Percentiles rank a stretch among this genome's conserved stretches.
phyloP scores from a whole-genome alignment of 2,888 invertebrate species.

The Leuctra nigra region DNA sequence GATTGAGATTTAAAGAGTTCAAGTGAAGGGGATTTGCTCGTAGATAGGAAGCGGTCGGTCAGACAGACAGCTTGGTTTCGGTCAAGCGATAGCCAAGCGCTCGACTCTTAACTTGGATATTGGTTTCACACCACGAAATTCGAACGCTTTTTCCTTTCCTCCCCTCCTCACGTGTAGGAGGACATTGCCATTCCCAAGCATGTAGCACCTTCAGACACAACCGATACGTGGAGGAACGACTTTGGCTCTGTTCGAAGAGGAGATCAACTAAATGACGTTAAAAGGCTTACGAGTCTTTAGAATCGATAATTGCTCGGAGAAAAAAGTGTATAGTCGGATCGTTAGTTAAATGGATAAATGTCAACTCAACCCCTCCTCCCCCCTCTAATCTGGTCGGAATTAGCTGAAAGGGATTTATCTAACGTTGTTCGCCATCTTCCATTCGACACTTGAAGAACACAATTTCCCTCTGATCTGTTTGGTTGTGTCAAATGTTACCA shows the following conservation, averaged over 20 bases:
- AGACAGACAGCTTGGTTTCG: constrained; percentile 4
- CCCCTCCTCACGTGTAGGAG: no score
- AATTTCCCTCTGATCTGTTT: neutral
- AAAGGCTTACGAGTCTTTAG: neutral
- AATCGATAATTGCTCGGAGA: constrained; percentile 21
- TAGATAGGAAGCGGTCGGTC: constrained; percentile 7
- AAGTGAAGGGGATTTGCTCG: neutral
- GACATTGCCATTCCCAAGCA: neutral
- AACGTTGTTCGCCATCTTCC: constrained; percentile 6
- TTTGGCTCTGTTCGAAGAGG: neutral
- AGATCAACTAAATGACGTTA: constrained; percentile 7
- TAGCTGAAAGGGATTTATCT: constrained; percentile 1
- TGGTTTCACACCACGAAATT: neutral
- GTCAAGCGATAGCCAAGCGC: neutral
- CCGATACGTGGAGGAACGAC: neutral
- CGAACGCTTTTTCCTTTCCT: neutral
- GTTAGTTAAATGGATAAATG: constrained; percentile 7
- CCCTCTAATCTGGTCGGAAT: constrained; percentile 10
- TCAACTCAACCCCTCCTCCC: constrained; percentile 4
- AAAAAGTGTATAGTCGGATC: constrained; percentile 11
- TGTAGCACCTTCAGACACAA: neutral
- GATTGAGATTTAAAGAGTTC: constrained; percentile 25
- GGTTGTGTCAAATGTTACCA: no score
- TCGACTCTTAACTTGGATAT: neutral
- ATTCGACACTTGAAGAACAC: constrained; percentile 3